phyloP scores from a whole-genome alignment of 2,113 vertebrate species.

The Pogona vitticeps region DNA sequence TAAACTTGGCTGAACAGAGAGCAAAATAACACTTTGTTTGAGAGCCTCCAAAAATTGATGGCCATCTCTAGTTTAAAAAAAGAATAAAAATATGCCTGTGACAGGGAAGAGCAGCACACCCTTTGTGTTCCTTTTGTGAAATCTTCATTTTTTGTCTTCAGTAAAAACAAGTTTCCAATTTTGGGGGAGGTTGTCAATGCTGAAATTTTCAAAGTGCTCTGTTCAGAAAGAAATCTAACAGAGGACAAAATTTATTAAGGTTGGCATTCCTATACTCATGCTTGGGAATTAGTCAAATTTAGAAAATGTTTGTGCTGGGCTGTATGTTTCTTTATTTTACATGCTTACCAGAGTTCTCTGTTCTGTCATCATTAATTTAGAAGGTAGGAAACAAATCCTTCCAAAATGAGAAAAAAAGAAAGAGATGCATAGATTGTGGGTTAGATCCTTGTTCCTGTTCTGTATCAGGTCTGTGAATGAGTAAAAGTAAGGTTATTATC shows the following conservation, averaged over 20 bases:
- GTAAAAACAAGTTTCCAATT: neutral
- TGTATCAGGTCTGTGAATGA: neutral
- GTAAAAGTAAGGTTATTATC: too few species aligned
- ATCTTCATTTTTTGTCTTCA: neutral
- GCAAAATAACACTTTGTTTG: too few species aligned
- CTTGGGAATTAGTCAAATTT: neutral
- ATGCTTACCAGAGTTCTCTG: neutral
- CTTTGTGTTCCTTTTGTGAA: neutral
- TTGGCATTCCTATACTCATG: neutral
- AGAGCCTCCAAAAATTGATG: too few species aligned
- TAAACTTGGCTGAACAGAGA: too few species aligned
- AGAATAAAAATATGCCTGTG: too few species aligned
- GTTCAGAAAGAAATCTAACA: neutral
- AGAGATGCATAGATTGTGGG: neutral
- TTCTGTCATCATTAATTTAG: neutral
- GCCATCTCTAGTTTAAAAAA: too few species aligned
- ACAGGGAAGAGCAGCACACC: neutral
- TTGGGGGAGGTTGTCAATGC: neutral
- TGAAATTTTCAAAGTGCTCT: neutral
- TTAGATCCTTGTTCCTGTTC: neutral
- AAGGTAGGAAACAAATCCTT: neutral
- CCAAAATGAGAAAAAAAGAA: too few species aligned
- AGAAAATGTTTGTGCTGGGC: neutral
- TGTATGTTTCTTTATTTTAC: neutral
- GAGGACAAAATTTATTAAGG: neutral